Conservation (phyloP, 2,113 vertebrate species). For the Cisticola juncidis region DNA sequence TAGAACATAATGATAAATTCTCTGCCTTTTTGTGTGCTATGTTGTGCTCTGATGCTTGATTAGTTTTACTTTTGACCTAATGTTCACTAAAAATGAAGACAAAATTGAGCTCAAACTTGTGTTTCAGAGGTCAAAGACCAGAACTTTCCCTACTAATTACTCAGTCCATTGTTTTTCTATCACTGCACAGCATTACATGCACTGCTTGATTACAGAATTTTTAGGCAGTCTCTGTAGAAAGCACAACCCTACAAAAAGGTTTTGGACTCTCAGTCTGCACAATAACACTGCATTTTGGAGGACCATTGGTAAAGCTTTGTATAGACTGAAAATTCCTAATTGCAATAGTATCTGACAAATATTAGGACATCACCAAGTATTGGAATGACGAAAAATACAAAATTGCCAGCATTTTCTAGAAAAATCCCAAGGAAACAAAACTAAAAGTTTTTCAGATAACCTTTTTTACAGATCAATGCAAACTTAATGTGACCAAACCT, state of each 20-base stretch:
- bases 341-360: background rate
- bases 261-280: background rate
- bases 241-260: background rate
- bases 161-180: background rate
- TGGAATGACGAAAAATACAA: background rate
- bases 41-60: background rate
- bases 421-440: background rate
- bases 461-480: background rate
- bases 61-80: constrained; percentile 34
- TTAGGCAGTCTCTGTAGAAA: background rate
- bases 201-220: background rate
- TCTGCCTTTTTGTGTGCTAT: background rate
- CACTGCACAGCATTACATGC: background rate
- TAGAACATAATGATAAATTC: background rate
- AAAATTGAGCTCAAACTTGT: constrained; percentile 47
- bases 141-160: background rate
- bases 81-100: constrained; percentile 12
- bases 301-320: background rate
- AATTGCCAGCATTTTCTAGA: background rate
- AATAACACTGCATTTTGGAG: background rate
- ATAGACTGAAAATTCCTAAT: background rate
- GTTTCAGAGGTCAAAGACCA: constrained; percentile 22
- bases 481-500: background rate
- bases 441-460: background rate
- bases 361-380: background rate